These are phyloP conservation scores for Colistium nudipinnis DNA, from an alignment of 2,113 vertebrate genomes.

Conservation along the genomic window DNA sequence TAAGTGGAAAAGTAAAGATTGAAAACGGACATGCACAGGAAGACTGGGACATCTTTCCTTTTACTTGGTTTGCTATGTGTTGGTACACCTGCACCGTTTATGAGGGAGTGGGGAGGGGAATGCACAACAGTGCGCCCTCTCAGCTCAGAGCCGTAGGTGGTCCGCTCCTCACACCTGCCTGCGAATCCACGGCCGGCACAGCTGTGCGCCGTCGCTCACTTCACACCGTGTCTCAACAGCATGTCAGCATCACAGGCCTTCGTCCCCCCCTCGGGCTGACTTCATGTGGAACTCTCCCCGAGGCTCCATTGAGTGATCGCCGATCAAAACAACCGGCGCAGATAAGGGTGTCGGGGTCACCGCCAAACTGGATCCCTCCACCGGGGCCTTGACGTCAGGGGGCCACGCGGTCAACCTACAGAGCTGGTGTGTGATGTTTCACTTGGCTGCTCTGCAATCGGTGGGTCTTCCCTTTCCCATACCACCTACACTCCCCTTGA, in stretches of 20 bases:
- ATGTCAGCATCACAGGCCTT: conserved; percentile 59
- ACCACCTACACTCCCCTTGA: conserved; percentile 11
- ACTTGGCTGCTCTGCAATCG: conserved; percentile 54
- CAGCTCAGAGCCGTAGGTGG: conserved; percentile 62
- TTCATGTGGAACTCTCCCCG: conserved; percentile 42
- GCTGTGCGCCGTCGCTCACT: conserved; percentile 81
- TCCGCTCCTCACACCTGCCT: conserved; percentile 68
- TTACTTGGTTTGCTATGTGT: conserved; percentile 52
- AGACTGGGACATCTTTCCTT: not conserved
- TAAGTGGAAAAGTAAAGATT: not conserved
- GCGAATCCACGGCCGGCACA: conserved; percentile 58
- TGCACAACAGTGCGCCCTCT: conserved; percentile 21
- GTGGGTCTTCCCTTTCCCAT: conserved; percentile 15
- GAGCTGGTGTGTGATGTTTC: conserved; percentile 57
- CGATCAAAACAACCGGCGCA: conserved; percentile 51
- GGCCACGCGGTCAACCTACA: conserved; percentile 51
- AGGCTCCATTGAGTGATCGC: conserved; percentile 50
- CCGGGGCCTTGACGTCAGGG: conserved; percentile 18
- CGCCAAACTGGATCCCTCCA: conserved; percentile 30
- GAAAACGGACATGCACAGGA: not conserved
- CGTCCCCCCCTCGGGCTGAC: conserved; percentile 22
- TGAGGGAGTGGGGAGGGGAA: conserved; percentile 25
- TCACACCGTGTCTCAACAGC: conserved; percentile 80
- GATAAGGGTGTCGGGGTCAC: conserved; percentile 45
- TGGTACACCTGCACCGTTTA: conserved; percentile 62